Percentiles rank a stretch among this genome's conserved stretches.
phyloP scores from a whole-genome alignment of 1,140 invertebrate genomes.

The Micrasema minimum region DNA sequence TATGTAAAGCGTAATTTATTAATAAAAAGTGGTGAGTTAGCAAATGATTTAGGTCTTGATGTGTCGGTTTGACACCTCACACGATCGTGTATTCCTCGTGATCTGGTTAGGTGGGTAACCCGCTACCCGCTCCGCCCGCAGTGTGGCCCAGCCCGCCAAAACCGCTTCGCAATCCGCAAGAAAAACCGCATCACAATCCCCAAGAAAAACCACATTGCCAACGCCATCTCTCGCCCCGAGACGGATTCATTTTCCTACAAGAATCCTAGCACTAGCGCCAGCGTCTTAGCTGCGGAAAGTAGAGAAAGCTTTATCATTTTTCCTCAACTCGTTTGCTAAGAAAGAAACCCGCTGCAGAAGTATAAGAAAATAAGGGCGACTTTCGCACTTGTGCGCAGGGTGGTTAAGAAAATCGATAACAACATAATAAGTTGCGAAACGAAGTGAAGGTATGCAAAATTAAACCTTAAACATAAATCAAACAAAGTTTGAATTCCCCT shows the following conservation, averaged over 20 bases:
- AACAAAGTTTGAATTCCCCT: background rate
- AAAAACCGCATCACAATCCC: too few relatives aligned
- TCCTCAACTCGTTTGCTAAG: constrained; percentile 37
- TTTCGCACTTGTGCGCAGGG: constrained; percentile 47
- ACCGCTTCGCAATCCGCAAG: constrained; percentile 30
- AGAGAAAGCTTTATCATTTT: constrained; percentile 46
- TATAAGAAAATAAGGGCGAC: constrained; percentile 3
- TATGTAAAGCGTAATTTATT: too few relatives aligned
- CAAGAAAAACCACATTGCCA: constrained; percentile 44
- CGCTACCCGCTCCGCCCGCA: background rate
- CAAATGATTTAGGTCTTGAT: too few relatives aligned
- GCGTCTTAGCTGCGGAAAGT: constrained; percentile 49
- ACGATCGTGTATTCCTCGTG: background rate
- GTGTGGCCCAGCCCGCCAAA: constrained; percentile 7
- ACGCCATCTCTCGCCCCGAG: constrained; percentile 50
- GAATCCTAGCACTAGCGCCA: constrained; percentile 34
- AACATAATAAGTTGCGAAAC: background rate
- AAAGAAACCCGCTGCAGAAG: constrained; percentile 31
- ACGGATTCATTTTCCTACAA: constrained; percentile 48
- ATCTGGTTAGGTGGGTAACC: constrained; percentile 9
- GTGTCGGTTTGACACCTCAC: too few relatives aligned
- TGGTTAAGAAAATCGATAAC: constrained; percentile 27
- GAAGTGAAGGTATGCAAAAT: background rate
- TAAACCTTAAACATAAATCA: background rate
- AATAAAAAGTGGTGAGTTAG: too few relatives aligned